These are phyloP conservation scores for Lepidostoma basale DNA, from an alignment of 1,140 invertebrate species.

Conservation along the genomic window DNA sequence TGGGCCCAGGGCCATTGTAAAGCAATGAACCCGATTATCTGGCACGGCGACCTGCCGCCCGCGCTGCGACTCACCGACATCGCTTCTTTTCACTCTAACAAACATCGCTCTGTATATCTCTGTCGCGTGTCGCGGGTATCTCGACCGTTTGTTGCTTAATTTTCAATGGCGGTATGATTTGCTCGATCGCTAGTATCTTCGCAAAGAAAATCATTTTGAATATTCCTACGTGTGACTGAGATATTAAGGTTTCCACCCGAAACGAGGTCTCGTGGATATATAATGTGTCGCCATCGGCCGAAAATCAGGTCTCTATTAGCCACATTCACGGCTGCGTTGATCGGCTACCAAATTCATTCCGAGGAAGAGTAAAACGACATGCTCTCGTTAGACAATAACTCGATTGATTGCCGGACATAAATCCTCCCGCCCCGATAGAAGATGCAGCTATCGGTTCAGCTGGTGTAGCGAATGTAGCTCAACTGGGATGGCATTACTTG, in stretches of 20 bases:
- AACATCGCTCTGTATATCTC: neutral
- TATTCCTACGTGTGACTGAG: constrained; percentile 9
- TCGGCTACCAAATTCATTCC: neutral
- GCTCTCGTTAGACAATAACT: no score
- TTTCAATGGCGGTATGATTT: constrained; percentile 39
- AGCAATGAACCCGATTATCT: constrained; percentile 43
- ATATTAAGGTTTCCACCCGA: constrained; percentile 25
- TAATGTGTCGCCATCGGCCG: constrained; percentile 8
- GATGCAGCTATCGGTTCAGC: no score
- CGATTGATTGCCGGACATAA: no score
- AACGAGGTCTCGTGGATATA: constrained; percentile 24
- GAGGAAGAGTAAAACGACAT: no score
- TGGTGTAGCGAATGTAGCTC: neutral
- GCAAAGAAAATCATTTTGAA: constrained; percentile 30
- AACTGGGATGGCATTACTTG: neutral
- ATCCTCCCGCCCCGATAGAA: no score
- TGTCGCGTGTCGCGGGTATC: neutral
- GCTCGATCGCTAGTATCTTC: constrained; percentile 31
- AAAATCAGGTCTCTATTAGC: constrained; percentile 7
- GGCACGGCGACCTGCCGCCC: constrained; percentile 36
- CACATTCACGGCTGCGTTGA: neutral
- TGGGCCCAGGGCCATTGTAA: constrained; percentile 35
- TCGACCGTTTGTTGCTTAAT: constrained; percentile 13
- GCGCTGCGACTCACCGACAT: constrained; percentile 48
- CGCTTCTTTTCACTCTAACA: constrained; percentile 31